These are phyloP conservation scores for Rhinogobio ventralis DNA, from an alignment of 2,797 vertebrate genomes.

Conservation along the genomic window DNA sequence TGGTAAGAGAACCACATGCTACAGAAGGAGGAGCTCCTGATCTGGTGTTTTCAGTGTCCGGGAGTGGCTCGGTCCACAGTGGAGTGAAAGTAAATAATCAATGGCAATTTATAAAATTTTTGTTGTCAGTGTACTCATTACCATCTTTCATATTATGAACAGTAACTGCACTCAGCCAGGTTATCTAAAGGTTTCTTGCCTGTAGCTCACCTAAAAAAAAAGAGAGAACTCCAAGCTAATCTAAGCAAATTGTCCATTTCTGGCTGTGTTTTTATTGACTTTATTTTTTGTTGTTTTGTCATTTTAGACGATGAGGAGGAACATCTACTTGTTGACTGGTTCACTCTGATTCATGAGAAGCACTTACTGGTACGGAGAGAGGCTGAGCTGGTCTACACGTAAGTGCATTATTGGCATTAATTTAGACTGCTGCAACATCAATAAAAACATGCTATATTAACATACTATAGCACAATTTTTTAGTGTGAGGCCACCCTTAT, in stretches of 20 bases:
- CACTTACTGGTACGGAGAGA: constrained; percentile 92
- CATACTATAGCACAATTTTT: neutral
- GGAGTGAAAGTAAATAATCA: neutral
- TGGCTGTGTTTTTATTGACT: neutral
- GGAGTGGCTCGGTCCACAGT: neutral
- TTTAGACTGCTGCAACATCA: neutral
- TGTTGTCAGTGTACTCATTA: neutral
- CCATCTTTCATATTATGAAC: neutral
- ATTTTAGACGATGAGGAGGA: constrained; percentile 90
- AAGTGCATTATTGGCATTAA: constrained; percentile 64
- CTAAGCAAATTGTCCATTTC: neutral
- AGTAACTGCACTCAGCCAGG: neutral
- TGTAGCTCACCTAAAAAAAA: neutral
- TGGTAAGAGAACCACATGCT: constrained; percentile 71
- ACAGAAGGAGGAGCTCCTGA: neutral
- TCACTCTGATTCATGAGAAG: constrained; percentile 97
- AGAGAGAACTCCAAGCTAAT: neutral
- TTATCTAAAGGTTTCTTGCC: neutral
- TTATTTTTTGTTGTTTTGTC: constrained; percentile 13
- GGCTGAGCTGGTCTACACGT: constrained; percentile 97
- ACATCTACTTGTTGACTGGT: constrained; percentile 93
- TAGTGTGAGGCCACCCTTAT: neutral
- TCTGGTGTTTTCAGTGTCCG: neutral
- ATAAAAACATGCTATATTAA: neutral
- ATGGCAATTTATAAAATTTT: neutral